Base-by-base conservation (phyloP, 1,140 invertebrate species). In the Pissodes strobi region DNA sequence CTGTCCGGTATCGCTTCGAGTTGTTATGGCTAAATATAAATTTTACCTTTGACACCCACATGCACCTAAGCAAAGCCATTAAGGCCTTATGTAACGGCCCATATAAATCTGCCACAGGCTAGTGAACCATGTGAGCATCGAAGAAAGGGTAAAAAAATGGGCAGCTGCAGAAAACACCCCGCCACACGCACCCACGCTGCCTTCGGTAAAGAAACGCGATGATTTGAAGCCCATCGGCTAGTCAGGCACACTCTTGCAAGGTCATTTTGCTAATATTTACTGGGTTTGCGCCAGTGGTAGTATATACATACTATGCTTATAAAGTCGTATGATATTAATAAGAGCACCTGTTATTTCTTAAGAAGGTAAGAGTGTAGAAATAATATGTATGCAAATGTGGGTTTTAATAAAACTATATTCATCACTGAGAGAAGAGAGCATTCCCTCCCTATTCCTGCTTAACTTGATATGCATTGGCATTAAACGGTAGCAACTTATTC, bases 31-130 rank as follows among this genome's bases (percentile, higher is more conserved):
- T 51, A 62, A 62, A 51, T 53, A 62, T 62, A 62, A 62, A 62
- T 46, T 51, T 53, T 53, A 38, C 59, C 37, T 52, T 53, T 62
- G 59, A 62, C 59, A 62, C 48, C 48, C 48, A 53, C 59, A 62
- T 34, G 59, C 59, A 53, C 59, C 48, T 53, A 19, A 51, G 38
- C 39, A 8, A 21, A 53, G 49, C 48, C 59, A 62, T 62, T 62
- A 62, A 62, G 21, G 49, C 30, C 59, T 62, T 62, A 64, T 48
- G 57, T 64, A 64, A 64, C 62, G 53, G 49, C 62, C 53, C 45
- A 57, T 64, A 64, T 64, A 64, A 64, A 64, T 64, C 49, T 64
- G 62, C 62, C 39, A 25, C 22, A 17, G 62, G 62, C 62, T 19
- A 48, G 25, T 39, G 27, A 56, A 45, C 52, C 60, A 63, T 55